phyloP scores from a whole-genome alignment of 2,113 vertebrate species.

The Lichenostomus cassidix region DNA sequence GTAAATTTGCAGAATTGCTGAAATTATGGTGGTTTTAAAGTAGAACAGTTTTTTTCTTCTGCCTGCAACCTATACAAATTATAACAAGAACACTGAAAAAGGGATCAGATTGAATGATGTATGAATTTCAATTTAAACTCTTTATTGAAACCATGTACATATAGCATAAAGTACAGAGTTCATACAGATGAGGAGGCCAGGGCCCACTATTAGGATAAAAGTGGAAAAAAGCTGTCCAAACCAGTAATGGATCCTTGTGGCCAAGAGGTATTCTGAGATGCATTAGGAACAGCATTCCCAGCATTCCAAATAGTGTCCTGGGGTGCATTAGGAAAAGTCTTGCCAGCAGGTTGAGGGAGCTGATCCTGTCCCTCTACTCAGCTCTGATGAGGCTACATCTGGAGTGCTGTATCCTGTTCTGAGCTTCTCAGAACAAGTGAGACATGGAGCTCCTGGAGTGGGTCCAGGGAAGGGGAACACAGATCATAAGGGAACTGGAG shows the following conservation, averaged over 20 bases:
- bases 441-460: background rate
- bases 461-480: background rate
- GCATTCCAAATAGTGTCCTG: background rate
- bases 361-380: background rate
- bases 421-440: background rate
- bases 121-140: background rate
- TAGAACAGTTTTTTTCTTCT: background rate
- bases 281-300: background rate
- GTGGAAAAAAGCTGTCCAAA: background rate
- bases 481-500: no score
- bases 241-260: background rate
- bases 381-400: no score
- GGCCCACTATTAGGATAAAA: background rate
- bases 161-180: background rate
- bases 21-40: background rate
- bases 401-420: background rate
- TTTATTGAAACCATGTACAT: background rate
- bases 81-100: background rate
- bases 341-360: rapidly evolving
- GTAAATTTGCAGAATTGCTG: background rate
- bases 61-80: background rate
- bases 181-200: background rate
- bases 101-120: background rate
- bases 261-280: no score
- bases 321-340: background rate